Conservation (phyloP, 1,140 invertebrate genomes). For the Drosophila erecta region DNA sequence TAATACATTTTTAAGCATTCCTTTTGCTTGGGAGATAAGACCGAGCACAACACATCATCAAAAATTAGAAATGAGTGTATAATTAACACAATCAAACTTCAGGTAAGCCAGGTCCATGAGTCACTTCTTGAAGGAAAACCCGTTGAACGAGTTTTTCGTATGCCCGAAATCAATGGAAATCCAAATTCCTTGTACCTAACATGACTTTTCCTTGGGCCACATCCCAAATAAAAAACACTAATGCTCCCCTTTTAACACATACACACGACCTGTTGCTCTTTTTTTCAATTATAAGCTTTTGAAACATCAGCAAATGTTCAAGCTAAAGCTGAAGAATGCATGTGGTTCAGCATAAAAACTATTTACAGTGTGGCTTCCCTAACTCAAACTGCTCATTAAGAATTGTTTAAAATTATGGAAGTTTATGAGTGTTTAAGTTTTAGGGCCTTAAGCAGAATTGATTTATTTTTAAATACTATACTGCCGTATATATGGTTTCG, state of each 20-base stretch:
- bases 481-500: too few relatives aligned
- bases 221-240: slow-evolving; percentile 2
- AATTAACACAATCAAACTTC: slow-evolving; percentile 35
- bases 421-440: too few relatives aligned
- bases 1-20: slow-evolving; percentile 16
- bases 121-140: slow-evolving; percentile 43
- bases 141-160: slow-evolving; percentile 34
- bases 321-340: slow-evolving; percentile 20
- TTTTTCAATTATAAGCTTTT: slow-evolving; percentile 13
- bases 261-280: slow-evolving; percentile 25
- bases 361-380: slow-evolving; percentile 8
- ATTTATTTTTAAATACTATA: too few relatives aligned
- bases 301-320: slow-evolving; percentile 26
- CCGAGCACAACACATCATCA: slow-evolving; percentile 5
- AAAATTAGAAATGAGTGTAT: slow-evolving; percentile 21
- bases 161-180: slow-evolving; percentile 28
- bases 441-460: too few relatives aligned
- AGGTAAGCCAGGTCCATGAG: slow-evolving; percentile 33
- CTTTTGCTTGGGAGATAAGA: slow-evolving; percentile 22
- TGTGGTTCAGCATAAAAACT: slow-evolving; percentile 21
- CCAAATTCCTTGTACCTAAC: slow-evolving; percentile 8
- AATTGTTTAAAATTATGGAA: too few relatives aligned
- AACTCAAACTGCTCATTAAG: too few relatives aligned
- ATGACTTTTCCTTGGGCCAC: slow-evolving; percentile 27
- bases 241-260: background rate